Evolutionary conservation across 2,113 vertebrate species (phyloP), one percentile per base, ranked within the genome.

Genomic region (Pseudorasbora parva): DNA sequence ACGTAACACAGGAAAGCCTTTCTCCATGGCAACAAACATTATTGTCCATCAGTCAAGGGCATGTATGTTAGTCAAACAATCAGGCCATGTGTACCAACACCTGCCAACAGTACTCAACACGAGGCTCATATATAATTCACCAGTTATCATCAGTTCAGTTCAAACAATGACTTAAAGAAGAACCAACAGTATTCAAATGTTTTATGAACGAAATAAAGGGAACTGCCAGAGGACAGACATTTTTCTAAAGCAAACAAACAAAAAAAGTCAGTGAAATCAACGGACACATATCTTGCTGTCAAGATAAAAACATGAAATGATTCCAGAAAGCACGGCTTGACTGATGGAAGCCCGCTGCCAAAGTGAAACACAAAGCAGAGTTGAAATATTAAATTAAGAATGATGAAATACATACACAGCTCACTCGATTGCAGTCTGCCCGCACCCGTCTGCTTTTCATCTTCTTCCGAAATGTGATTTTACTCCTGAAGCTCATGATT

Each of bases 401-500:
- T 14, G 21, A 25, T 66, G 1, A 25, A 72, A 95, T 97, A 99
- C 97, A 89, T 97, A 99, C 98, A 74, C 95, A 96, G 88, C 95
- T 97, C 85, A 97, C 88, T 73, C 93, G 95, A 85, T 89, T 93
- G 91, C 96, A 94, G 90, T 94, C 93, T 87, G 92, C 91, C 84
- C 89, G 94, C 60, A 94, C 93, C 81, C 94, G 92, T 89, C 95
- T 94, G 14, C 93, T 94, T 87, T 92, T 95, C 27, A 91, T 91
- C 92, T 94, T 98, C 94, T 82, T 98, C 93, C 97, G 91, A 89
- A 98, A 95, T 84, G 92, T 97, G 91, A 94, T 89, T 81, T 97
- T 97, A 87, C 91, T 96, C 82, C 95, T 94, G 92, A 98, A 97
- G 90, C 97, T 99, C 97, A 99, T 99, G 72, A 81, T 86, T 33